Evolutionary conservation across 1,140 invertebrate species (phyloP), one percentile per base, ranked within the genome.

Genomic region (Bombus impatiens): DNA sequence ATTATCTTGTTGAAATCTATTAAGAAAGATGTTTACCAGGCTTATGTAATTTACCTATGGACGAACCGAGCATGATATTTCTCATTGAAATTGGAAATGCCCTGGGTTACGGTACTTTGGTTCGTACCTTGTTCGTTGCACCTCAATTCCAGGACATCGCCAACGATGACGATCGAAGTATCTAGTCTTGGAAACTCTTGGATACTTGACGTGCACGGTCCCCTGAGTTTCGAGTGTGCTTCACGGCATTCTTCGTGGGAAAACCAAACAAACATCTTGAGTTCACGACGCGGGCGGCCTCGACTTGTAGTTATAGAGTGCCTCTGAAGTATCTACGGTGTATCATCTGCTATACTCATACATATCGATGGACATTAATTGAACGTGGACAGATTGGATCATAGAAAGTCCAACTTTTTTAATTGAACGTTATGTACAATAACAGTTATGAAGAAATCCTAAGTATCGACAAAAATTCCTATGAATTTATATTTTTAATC

Each of bases 181-280:
- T 87, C 68, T 79, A 68, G 90, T 81, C 87, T 90, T 53, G 89
- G 89, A 90, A 90, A 89, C 84, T 85, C 87, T 81, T 65, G 79
- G 87, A 85, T 86, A 82, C 92, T 93, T 87, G 86, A 93, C 75
- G 84, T 47, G 53, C 59, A 77, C 85, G 72, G 82, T 83, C 84
- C 81, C 83, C 87, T 87, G 82, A 87, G 70, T 89, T 89, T 89
- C 88, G 91, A 92, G 92, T 80, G 89, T 89, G 82, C 92, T 93
- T 88, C 85, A 91, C 82, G 83, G 90, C 90, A 93, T 93, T 94
- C 91, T 90, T 91, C 93, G 92, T 94, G 94, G 93, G 92, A 94
- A 94, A 94, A 87, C 89, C 93, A 94, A 94, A 94, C 92, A 94
- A 94, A 94, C 92, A 93, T 92, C 90, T 93, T 88, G 90, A 92